These are phyloP conservation scores for Sebastes wilsoni DNA, from an alignment of 2,797 vertebrate genomes.

Conservation along the genomic window DNA sequence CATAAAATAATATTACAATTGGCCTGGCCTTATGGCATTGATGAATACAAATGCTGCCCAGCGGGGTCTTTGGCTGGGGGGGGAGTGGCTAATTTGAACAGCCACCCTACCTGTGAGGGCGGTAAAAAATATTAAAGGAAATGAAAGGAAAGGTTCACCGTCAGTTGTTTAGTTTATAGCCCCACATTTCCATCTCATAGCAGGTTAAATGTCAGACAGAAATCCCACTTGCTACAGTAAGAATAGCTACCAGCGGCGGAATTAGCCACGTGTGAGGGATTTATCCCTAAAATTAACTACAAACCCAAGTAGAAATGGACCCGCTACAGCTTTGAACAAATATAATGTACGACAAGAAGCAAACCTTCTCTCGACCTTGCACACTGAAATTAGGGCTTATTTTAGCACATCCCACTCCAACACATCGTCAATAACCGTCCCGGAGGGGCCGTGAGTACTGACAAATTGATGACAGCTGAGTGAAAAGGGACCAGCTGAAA, in stretches of 20 bases:
- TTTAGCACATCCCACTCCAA: slow-evolving; percentile 31
- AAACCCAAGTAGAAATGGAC: slow-evolving; percentile 3
- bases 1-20: slow-evolving; percentile 81
- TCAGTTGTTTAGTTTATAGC: slow-evolving; percentile 60
- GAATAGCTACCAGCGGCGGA: slow-evolving; percentile 32
- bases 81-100: slow-evolving; percentile 65
- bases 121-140: slow-evolving; percentile 66
- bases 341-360: slow-evolving; percentile 4
- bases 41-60: slow-evolving; percentile 74
- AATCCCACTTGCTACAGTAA: slow-evolving; percentile 19
- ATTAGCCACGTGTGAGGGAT: slow-evolving; percentile 25
- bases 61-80: slow-evolving; percentile 45
- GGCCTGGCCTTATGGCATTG: slow-evolving; percentile 66
- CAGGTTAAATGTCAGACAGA: slow-evolving; percentile 35
- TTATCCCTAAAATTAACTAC: slow-evolving; percentile 28
- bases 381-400: slow-evolving; percentile 26
- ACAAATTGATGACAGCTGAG: slow-evolving; percentile 56
- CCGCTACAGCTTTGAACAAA: slow-evolving; percentile 29
- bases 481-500: slow-evolving; percentile 55
- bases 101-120: slow-evolving; percentile 52
- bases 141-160: slow-evolving; percentile 66
- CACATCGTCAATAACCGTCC: slow-evolving; percentile 56
- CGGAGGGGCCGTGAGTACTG: slow-evolving; percentile 29
- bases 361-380: slow-evolving; percentile 15
- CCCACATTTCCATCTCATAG: slow-evolving; percentile 42